Conservation (phyloP, 2,888 invertebrate genomes). For the Oscheius sp. region DNA sequence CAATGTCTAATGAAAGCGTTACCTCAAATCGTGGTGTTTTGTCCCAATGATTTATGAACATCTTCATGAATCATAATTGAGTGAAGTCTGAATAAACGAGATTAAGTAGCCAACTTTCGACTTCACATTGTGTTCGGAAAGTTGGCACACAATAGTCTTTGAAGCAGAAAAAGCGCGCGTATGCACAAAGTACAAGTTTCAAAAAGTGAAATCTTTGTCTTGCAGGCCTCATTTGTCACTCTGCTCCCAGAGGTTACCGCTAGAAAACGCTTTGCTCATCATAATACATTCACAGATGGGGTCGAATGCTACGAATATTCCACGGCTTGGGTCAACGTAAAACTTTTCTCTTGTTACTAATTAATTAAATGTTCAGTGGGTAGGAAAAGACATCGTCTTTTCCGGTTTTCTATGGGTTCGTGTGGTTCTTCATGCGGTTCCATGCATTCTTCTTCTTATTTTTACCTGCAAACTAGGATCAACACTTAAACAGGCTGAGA, state of each 20-base stretch:
- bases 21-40: no score
- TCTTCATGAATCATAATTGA: no score
- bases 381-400: slow-evolving; percentile 53
- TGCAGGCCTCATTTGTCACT: slow-evolving; percentile 56
- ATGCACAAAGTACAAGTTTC: slow-evolving; percentile 6
- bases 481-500: slow-evolving; percentile 86
- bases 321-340: slow-evolving; percentile 19
- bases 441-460: slow-evolving; percentile 86
- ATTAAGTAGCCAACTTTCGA: no score
- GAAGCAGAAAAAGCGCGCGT: not conserved
- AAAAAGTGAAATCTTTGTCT: slow-evolving; percentile 12
- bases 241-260: slow-evolving; percentile 56
- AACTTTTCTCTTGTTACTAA: not conserved
- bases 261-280: slow-evolving; percentile 32
- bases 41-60: no score
- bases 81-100: no score
- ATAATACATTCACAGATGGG: slow-evolving; percentile 1
- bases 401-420: slow-evolving; percentile 77
- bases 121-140: no score
- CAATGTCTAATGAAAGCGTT: no score
- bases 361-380: slow-evolving; percentile 17
- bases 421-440: slow-evolving; percentile 87
- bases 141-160: slow-evolving; percentile 5
- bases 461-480: slow-evolving; percentile 88
- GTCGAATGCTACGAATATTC: slow-evolving; percentile 26